phyloP scores from a whole-genome alignment of 2,888 invertebrate genomes.

The Punctoribates punctum region DNA sequence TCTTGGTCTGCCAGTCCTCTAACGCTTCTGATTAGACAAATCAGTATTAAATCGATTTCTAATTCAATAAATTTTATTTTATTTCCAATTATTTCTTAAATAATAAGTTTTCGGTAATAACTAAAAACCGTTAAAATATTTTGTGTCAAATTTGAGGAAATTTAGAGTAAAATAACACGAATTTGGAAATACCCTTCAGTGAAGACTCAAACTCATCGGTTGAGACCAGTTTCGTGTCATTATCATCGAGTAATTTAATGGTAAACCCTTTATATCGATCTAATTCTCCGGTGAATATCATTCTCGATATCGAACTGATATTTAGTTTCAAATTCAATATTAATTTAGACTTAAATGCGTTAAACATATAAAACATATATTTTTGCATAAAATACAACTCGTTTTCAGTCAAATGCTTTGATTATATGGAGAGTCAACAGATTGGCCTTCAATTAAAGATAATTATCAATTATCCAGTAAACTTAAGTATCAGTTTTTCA shows the following conservation, averaged over 20 bases:
- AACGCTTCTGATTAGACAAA: neutral
- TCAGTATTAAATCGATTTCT: neutral
- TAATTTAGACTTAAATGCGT: neutral
- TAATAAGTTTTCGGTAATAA: neutral
- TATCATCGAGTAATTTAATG: neutral
- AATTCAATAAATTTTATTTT: neutral
- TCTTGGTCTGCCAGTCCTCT: neutral
- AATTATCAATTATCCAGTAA: too few relatives aligned
- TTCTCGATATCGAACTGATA: neutral
- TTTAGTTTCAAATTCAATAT: conserved; percentile 42
- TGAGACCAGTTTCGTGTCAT: neutral
- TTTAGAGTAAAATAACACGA: neutral
- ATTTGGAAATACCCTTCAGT: neutral
- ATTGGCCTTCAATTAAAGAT: too few relatives aligned
- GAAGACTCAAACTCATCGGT: conserved; percentile 6
- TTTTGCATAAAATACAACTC: neutral
- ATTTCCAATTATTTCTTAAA: neutral
- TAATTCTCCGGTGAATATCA: conserved; percentile 18
- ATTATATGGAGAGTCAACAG: too few relatives aligned
- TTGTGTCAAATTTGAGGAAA: neutral
- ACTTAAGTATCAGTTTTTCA: too few relatives aligned
- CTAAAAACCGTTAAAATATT: too few relatives aligned
- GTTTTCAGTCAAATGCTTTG: neutral
- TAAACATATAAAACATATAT: neutral
- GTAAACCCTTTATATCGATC: conserved; percentile 17